Evolutionary conservation across 2,113 vertebrate species (phyloP).

Genomic region (Delphinus delphis): DNA sequence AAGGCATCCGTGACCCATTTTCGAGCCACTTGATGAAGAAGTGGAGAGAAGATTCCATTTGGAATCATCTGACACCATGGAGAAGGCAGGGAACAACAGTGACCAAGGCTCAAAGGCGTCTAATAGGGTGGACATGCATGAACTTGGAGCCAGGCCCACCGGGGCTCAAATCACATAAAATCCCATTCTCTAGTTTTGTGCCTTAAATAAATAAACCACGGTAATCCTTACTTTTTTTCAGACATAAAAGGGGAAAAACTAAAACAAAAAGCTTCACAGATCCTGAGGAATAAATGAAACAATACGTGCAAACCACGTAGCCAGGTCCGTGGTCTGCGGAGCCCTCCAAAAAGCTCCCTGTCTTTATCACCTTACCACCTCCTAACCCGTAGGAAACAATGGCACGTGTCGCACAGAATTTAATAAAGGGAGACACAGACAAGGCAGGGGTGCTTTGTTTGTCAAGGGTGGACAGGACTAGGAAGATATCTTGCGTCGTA

Average conservation of each 20-base stretch:
- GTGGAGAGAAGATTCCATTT: too few species aligned
- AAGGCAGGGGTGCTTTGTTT: background rate
- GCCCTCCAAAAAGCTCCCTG: background rate
- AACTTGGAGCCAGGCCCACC: fast-evolving
- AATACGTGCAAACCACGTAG: fast-evolving
- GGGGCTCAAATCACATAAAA: background rate
- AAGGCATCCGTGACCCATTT: background rate
- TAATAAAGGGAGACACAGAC: background rate
- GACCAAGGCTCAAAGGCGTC: background rate
- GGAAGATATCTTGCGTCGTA: background rate
- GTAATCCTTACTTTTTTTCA: background rate
- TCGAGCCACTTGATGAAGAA: background rate
- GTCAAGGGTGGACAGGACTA: background rate
- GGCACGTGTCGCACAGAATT: background rate
- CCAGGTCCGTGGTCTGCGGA: fast-evolving
- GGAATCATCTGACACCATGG: background rate
- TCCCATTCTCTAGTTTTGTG: background rate
- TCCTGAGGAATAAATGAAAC: background rate
- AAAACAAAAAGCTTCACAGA: background rate
- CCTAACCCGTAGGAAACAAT: background rate
- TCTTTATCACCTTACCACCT: background rate
- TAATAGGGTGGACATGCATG: fast-evolving
- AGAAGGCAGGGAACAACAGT: fast-evolving
- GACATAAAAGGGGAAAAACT: background rate
- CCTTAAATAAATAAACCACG: background rate